Base-by-base conservation (phyloP, 2,888 invertebrate species). In the Campoplex capitator region DNA sequence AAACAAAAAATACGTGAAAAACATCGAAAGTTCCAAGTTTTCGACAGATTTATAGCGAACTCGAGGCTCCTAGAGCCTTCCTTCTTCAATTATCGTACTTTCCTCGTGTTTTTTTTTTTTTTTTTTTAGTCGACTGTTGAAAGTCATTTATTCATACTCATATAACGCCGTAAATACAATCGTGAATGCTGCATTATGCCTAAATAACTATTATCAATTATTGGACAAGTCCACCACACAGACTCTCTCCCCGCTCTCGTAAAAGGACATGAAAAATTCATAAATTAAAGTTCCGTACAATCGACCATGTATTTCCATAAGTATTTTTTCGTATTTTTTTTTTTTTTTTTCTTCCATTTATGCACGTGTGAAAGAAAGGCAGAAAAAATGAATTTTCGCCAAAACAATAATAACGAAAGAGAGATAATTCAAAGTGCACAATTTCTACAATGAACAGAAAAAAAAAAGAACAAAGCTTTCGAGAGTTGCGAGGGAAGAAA, bases 91-190 rank as follows among this genome's bases (percentile, higher is more conserved):
- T 48, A 18, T 48, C 62, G 9, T 18, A 16, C 32, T 42, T 32
- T 18, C 9, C 32, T 45, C 0, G 13, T 16, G 4, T 6, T 74
- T 23, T 73, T 78, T 38, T 23, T 23, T 23, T 23, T 23, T 23
- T 78, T 70, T 65, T 82, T 81, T 67, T 84, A 38, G 38, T 84
- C 81, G 86, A 86, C 86, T 81, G 81, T 81, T 77, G 23, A 83
- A 65, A 83, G 84, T 86, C 84, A 88, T 89, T 87, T 88, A 90
- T 89, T 89, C 75, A 88, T 87, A 88, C 82, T 85, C 83, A 77
- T 88, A 87, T 87, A 88, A 88, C 88, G 79, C 84, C 89, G 89
- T 75, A 89, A 85, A 77, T 88, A 87, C 88, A 83, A 86, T 88
- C 88, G 86, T 89, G 88, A 89, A 89, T 86, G 85, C 88, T 85